Percentiles rank a stretch among this genome's conserved stretches.
Conservation (phyloP, 2,888 invertebrate genomes). For the Euphydryas editha region DNA sequence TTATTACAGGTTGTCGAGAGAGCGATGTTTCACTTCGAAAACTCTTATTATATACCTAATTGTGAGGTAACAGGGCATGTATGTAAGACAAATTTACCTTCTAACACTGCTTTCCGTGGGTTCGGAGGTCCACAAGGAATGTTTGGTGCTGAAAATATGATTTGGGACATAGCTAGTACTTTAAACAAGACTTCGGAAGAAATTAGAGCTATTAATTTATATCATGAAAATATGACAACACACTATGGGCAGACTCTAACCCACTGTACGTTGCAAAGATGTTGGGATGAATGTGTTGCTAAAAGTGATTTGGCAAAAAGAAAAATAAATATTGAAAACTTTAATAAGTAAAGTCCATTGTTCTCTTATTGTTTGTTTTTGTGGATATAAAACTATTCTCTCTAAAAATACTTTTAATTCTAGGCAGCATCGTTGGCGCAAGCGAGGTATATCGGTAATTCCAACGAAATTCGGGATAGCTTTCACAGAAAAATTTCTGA, state of each 20-base stretch:
- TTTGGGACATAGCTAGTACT: conserved; percentile 89
- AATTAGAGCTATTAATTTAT: conserved; percentile 90
- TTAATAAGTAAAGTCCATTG: conserved; percentile 85
- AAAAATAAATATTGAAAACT: conserved; percentile 84
- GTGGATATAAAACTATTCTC: background rate
- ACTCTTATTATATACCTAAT: conserved; percentile 91
- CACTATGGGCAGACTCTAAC: conserved; percentile 90
- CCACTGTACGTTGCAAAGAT: conserved; percentile 88
- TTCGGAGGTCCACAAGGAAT: conserved; percentile 97
- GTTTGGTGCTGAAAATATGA: conserved; percentile 91
- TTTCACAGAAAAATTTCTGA: conserved; percentile 89
- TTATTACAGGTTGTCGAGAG: conserved; percentile 88
- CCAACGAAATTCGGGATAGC: conserved; percentile 94
- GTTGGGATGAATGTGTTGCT: conserved; percentile 90
- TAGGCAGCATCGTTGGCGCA: conserved; percentile 91
- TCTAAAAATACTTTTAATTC: conserved; percentile 51
- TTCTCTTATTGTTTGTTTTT: background rate
- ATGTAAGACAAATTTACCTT: conserved; percentile 95
- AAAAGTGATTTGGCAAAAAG: conserved; percentile 86
- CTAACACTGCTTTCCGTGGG: conserved; percentile 96
- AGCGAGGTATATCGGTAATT: conserved; percentile 91
- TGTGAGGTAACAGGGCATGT: conserved; percentile 87
- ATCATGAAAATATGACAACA: conserved; percentile 89
- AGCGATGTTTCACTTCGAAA: conserved; percentile 92
- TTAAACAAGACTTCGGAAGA: conserved; percentile 86